A percentile compares a stretch with the other conserved stretches of the same genome.
phyloP scores from a whole-genome alignment of 30 jellyfish, hydroid and myxozoan genomes.

The Aurelia aurita region DNA sequence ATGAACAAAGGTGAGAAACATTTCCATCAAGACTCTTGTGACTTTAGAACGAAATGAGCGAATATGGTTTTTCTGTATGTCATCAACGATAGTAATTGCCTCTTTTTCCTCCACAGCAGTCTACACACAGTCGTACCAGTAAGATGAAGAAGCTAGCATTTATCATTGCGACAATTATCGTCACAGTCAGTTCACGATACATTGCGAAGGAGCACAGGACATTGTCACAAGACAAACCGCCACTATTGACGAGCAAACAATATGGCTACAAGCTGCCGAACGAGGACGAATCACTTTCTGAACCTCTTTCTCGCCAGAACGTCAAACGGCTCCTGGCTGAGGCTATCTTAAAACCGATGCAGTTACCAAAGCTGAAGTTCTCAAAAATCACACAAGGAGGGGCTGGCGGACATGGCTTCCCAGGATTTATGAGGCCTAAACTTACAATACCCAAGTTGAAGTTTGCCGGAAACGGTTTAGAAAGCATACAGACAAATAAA shows the following conservation, averaged over 20 bases:
- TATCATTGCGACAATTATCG: neutral
- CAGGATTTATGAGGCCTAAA: too few species aligned
- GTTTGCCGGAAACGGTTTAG: too few species aligned
- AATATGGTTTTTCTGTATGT: too few species aligned
- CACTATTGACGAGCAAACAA: neutral
- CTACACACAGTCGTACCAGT: neutral
- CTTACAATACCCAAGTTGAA: too few species aligned
- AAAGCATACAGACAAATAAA: neutral
- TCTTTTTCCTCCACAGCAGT: neutral
- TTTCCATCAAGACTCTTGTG: too few species aligned
- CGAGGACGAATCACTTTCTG: neutral
- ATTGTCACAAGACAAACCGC: neutral
- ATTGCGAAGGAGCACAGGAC: neutral
- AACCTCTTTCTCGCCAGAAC: conserved; percentile 20
- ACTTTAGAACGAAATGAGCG: too few species aligned
- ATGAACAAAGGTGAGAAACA: too few species aligned
- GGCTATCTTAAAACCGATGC: conserved; percentile 21
- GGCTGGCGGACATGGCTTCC: neutral
- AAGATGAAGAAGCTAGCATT: neutral
- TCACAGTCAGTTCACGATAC: conserved; percentile 18
- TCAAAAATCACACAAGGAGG: conserved; percentile 4
- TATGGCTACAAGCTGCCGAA: too few species aligned
- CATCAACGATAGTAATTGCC: too few species aligned
- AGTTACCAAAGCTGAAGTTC: conserved; percentile 35
- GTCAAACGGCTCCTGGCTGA: conserved; percentile 27